Evolutionary conservation across 2,113 vertebrate species (phyloP).

Genomic region (Pachypanchax playfairii): DNA sequence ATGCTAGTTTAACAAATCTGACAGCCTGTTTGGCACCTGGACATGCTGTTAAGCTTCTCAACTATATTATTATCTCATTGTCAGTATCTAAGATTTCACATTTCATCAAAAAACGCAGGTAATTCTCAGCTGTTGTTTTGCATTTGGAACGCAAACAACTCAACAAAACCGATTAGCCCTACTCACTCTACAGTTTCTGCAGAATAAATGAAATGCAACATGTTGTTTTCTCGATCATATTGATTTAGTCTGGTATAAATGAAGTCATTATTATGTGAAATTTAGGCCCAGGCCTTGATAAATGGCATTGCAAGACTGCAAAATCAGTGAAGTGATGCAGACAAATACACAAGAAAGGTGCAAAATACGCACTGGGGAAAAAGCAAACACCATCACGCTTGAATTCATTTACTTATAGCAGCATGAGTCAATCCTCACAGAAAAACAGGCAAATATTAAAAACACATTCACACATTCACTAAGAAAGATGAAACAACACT

Average conservation of each 20-base stretch:
- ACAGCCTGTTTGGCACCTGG: constrained; percentile 15
- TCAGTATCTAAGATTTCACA: not conserved
- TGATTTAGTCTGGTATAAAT: constrained; percentile 3
- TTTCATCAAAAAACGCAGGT: not conserved
- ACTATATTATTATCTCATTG: not conserved
- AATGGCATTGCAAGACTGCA: constrained; percentile 27
- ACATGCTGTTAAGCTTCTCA: constrained; percentile 1
- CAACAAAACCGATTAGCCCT: not conserved
- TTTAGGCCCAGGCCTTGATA: constrained; percentile 18
- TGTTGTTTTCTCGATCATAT: not conserved
- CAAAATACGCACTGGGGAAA: constrained; percentile 35
- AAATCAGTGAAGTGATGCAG: constrained; percentile 41
- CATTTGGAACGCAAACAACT: constrained; percentile 2
- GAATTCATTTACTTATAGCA: constrained; percentile 30
- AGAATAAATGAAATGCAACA: constrained; percentile 4
- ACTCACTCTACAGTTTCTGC: not conserved
- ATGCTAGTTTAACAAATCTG: constrained; percentile 25
- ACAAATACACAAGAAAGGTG: constrained; percentile 37
- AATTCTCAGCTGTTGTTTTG: not conserved
- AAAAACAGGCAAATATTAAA: constrained; percentile 10
- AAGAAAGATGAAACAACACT: constrained; percentile 28
- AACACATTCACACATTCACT: constrained; percentile 33
- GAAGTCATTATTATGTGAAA: constrained; percentile 1
- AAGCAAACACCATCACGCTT: constrained; percentile 31
- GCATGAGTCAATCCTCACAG: constrained; percentile 13